These are phyloP conservation scores for Nomia melanderi DNA, from an alignment of 1,140 invertebrate genomes.

Conservation along the genomic window DNA sequence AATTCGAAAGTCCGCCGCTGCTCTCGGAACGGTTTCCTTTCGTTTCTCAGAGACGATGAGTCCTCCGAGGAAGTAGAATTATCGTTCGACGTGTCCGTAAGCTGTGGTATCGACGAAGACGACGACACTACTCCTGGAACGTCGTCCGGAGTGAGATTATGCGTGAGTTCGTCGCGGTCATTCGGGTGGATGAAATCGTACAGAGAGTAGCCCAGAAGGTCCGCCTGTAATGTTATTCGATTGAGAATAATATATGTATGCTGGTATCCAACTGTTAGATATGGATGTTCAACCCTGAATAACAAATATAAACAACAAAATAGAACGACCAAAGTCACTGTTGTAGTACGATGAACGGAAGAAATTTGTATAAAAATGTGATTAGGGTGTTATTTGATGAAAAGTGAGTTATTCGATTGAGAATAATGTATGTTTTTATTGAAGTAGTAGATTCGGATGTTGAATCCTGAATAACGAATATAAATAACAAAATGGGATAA, in stretches of 20 bases:
- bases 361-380: no score
- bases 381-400: no score
- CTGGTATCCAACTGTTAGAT: no score
- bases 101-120: conserved; percentile 64
- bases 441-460: no score
- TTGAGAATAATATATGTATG: not conserved
- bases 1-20: conserved; percentile 83
- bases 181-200: conserved; percentile 89
- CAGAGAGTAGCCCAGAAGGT: conserved; percentile 92
- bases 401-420: no score
- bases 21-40: conserved; percentile 64
- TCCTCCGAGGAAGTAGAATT: conserved; percentile 75
- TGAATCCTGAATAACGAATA: no score
- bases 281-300: no score
- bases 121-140: conserved; percentile 66
- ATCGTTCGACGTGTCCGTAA: conserved; percentile 71
- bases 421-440: no score
- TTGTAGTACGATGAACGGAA: no score
- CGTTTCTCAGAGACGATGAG: conserved; percentile 72
- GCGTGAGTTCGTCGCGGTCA: conserved; percentile 87
- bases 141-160: conserved; percentile 84
- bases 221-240: conserved; percentile 83
- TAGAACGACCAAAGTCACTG: no score
- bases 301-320: no score
- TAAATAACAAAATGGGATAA: no score